Conservation (phyloP, 1,140 invertebrate species). For the Lordiphosa clarofinis region DNA sequence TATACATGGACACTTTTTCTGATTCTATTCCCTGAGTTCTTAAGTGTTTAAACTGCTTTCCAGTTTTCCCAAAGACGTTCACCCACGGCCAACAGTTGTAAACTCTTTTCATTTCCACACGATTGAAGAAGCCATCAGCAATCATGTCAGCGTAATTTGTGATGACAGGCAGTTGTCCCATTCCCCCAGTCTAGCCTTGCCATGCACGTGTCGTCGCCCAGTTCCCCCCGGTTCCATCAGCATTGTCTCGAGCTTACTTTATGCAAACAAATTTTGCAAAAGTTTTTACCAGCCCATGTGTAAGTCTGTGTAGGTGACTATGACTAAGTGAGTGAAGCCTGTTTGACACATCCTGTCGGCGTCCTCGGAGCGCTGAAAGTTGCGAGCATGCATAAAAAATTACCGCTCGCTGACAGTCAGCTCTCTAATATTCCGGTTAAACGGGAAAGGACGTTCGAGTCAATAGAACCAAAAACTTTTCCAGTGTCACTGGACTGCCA, state of each 20-base stretch:
- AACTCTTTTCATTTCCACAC: conserved; percentile 8
- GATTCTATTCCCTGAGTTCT: too few relatives aligned
- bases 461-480: conserved; percentile 16
- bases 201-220: conserved; percentile 1
- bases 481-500: not conserved
- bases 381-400: conserved; percentile 22
- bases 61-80: too few relatives aligned
- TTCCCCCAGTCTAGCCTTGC: not conserved
- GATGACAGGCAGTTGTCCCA: conserved; percentile 15
- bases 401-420: conserved; percentile 9
- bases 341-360: conserved; percentile 50
- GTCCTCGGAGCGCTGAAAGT: conserved; percentile 17
- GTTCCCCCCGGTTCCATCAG: not conserved
- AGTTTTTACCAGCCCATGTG: conserved; percentile 15
- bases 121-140: conserved; percentile 26
- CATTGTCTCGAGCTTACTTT: conserved; percentile 8
- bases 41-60: too few relatives aligned
- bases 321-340: conserved; percentile 30
- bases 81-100: not conserved
- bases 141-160: conserved; percentile 19
- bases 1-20: too few relatives aligned
- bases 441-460: conserved; percentile 6
- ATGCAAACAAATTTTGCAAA: conserved; percentile 41
- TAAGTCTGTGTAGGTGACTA: not conserved
- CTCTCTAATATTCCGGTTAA: conserved; percentile 28